Conservation (phyloP, 2,888 invertebrate genomes). For the Seira musarum region DNA sequence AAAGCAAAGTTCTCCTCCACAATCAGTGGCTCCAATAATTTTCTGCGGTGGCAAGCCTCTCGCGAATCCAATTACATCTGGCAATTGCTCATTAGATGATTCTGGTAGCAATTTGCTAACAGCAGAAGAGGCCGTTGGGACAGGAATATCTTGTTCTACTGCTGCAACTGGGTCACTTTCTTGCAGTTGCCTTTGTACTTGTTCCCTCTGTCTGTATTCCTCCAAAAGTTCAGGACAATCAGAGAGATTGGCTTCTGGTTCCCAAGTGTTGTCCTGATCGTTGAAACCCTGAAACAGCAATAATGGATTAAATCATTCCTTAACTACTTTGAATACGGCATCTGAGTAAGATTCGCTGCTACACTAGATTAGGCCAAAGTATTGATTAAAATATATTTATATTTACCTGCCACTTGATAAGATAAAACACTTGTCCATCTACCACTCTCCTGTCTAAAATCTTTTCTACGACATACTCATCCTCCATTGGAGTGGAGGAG, state of each 20-base stretch:
- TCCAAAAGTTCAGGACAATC: slow-evolving; percentile 33
- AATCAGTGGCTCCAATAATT: slow-evolving; percentile 29
- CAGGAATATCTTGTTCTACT: slow-evolving; percentile 16
- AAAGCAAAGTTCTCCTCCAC: slow-evolving; percentile 28
- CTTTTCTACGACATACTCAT: slow-evolving; percentile 31
- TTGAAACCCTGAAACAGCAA: no score
- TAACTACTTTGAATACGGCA: no score
- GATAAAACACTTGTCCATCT: slow-evolving; percentile 12
- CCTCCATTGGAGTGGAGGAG: background rate
- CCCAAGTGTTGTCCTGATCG: slow-evolving; percentile 36
- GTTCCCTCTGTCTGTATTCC: background rate
- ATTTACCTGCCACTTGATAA: slow-evolving; percentile 48
- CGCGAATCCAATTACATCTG: slow-evolving; percentile 30
- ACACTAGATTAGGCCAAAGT: no score
- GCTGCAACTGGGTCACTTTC: slow-evolving; percentile 17
- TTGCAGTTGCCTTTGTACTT: no score
- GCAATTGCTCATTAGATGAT: no score
- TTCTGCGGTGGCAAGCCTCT: slow-evolving; percentile 22
- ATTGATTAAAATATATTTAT: no score
- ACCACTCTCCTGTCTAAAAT: slow-evolving; percentile 5
- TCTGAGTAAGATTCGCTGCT: no score
- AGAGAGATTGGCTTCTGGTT: slow-evolving; percentile 33
- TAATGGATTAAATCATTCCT: no score
- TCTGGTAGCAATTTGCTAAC: no score
- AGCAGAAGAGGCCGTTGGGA: background rate